Evolutionary conservation across 2,797 vertebrate species (phyloP).

Genomic region (Sarcoramphus papa): DNA sequence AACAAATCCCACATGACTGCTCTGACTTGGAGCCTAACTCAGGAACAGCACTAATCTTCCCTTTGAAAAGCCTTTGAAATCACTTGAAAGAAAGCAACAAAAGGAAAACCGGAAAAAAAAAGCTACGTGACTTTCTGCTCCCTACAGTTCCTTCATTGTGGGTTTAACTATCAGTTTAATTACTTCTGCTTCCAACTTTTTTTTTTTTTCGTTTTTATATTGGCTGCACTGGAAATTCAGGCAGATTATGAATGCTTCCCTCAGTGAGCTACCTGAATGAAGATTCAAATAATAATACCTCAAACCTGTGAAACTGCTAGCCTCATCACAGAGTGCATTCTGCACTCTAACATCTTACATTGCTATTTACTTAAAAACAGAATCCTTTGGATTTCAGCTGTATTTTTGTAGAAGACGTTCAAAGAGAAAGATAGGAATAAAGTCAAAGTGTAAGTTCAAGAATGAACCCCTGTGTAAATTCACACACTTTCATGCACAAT

Average conservation of each 20-base stretch:
- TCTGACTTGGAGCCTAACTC: background rate
- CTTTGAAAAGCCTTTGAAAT: constrained; percentile 35
- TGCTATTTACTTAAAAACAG: background rate
- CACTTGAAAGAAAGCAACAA: constrained; percentile 18
- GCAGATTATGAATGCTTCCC: background rate
- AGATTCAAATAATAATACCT: constrained; percentile 6
- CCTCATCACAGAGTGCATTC: background rate
- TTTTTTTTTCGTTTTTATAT: background rate
- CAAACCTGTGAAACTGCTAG: constrained; percentile 8
- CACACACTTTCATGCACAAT: background rate
- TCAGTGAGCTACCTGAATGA: background rate
- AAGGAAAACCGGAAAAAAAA: background rate
- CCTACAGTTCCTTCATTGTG: background rate
- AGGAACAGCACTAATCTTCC: background rate
- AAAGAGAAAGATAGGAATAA: background rate
- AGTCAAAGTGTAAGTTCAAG: background rate
- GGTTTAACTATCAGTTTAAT: constrained; percentile 59
- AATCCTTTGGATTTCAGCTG: background rate
- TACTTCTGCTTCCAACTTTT: background rate
- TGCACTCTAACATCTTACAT: background rate
- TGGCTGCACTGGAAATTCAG: constrained; percentile 38
- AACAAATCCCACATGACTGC: background rate
- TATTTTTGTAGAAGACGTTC: background rate
- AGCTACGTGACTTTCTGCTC: background rate
- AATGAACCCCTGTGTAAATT: background rate